These are phyloP conservation scores for Paratrypauchen microcephalus DNA, from an alignment of 2,797 vertebrate species.

Conservation along the genomic window DNA sequence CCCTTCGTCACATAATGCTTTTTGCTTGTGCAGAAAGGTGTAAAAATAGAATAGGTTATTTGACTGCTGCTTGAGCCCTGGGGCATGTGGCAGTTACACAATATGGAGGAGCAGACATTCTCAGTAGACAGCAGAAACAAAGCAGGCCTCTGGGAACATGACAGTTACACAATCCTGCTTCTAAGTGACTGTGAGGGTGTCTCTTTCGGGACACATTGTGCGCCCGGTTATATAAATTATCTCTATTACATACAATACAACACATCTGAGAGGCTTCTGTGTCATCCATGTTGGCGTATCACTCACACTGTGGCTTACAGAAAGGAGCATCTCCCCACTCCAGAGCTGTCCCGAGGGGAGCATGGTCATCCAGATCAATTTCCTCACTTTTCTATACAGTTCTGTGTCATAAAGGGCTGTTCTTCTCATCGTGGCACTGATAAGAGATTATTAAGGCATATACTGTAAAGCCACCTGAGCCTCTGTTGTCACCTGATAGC, in stretches of 20 bases:
- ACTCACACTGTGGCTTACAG: slow-evolving; percentile 36
- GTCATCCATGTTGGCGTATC: slow-evolving; percentile 30
- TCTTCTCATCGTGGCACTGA: background rate
- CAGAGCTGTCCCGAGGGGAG: slow-evolving; percentile 20
- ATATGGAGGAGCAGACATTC: slow-evolving; percentile 39
- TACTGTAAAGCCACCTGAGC: background rate
- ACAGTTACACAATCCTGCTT: slow-evolving; percentile 54
- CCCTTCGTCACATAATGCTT: slow-evolving; percentile 18
- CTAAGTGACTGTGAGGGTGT: slow-evolving; percentile 45
- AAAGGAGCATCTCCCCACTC: slow-evolving; percentile 28
- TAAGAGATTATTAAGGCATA: background rate
- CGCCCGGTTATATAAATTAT: slow-evolving; percentile 54
- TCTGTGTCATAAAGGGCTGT: slow-evolving; percentile 12
- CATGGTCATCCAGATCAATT: slow-evolving; percentile 8
- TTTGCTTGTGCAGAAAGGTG: slow-evolving; percentile 24
- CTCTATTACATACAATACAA: slow-evolving; percentile 27
- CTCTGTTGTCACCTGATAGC: background rate
- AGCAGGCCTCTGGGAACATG: slow-evolving; percentile 38
- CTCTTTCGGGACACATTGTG: slow-evolving; percentile 41
- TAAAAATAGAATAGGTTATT: slow-evolving; percentile 55
- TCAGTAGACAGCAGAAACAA: slow-evolving; percentile 47
- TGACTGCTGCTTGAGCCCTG: slow-evolving; percentile 12
- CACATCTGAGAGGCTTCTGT: slow-evolving; percentile 26
- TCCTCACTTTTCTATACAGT: background rate
- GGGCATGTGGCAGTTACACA: slow-evolving; percentile 51